A percentile compares a stretch with the other conserved stretches of the same genome.
Evolutionary conservation across 2,113 vertebrate species (phyloP).

Genomic region (Anarhynchus alexandrinus): DNA sequence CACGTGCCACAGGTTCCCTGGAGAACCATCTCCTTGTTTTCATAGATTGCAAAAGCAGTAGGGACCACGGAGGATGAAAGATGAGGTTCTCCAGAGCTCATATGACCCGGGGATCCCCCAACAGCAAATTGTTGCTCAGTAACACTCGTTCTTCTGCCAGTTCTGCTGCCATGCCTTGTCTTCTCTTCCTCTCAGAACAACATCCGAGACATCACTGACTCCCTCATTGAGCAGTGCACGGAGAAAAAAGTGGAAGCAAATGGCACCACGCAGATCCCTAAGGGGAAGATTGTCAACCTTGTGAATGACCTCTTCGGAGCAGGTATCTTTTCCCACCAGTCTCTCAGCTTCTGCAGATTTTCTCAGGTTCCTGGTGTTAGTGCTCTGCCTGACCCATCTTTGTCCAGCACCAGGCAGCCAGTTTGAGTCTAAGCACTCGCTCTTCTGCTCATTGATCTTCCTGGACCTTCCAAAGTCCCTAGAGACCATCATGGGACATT

Average conservation of each 20-base stretch:
- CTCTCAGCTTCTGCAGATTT: neutral
- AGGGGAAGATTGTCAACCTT: slow-evolving; percentile 82
- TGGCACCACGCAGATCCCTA: slow-evolving; percentile 68
- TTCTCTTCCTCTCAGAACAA: slow-evolving; percentile 72
- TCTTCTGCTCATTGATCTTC: neutral
- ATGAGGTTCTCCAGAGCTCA: neutral
- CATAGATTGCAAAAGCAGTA: neutral
- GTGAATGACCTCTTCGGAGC: slow-evolving; percentile 91
- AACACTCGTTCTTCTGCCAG: neutral
- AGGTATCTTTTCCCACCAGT: slow-evolving; percentile 62
- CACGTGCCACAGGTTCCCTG: neutral
- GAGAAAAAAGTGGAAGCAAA: slow-evolving; percentile 75
- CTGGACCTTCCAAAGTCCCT: neutral
- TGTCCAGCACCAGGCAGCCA: neutral
- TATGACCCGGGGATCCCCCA: neutral
- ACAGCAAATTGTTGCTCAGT: neutral
- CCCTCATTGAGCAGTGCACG: slow-evolving; percentile 84
- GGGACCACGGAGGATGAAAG: neutral
- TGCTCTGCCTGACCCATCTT: neutral
- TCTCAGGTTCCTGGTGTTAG: neutral
- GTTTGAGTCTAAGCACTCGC: neutral
- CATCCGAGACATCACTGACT: slow-evolving; percentile 87
- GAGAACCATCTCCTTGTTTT: neutral
- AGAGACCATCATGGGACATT: neutral
- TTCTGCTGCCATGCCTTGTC: neutral